Evolutionary conservation across 2,888 invertebrate genomes (phyloP), one percentile per base, ranked within the genome.

Genomic region (Luffia ferchaultella): DNA sequence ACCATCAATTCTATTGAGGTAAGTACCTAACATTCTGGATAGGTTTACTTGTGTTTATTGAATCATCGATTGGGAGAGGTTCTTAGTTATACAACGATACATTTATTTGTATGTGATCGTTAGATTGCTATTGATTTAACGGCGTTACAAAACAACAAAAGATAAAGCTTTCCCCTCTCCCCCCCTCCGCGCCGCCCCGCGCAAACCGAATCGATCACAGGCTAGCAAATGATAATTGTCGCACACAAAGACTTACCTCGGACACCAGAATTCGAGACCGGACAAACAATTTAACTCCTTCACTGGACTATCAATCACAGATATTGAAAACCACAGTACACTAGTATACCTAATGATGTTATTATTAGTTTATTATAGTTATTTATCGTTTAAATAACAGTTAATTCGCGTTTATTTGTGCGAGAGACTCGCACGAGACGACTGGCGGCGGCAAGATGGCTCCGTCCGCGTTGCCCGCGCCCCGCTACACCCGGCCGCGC

Each of bases 191-290:
- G 73, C 51, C 77, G 60, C 5, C 30, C 30, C 30, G 30, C 30
- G 30, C 30, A 30, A 68, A 62, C 68, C 70, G 77, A 80, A 82
- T 82, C 82, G 82, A 82, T 80, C 64, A 64, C 62, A 42, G 50
- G 20, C 18, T 46, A 16, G 41, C 48, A 77, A 50, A 79, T 79
- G 80, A 83, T 83, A 82, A 83, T 82, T 83, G 83, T 83, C 80
- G 76, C 78, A 75, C 80, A 82, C 80, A 80, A 79, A 77, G 76
- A 79, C 80, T 79, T 76, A 78, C 76, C 79, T 77, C 77, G 73
- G 70, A 74, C 30, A 71, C 64, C 63, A 70, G 70, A 76, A 76
- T 76, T 76, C 76, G 77, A n/a, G n/a, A 74, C 76, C 74, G 74
- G 68, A 71, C 70, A 71, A 55, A 68, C 70, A 68, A 76, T 71